Evolutionary conservation across 2,113 vertebrate species (phyloP), one percentile per base, ranked within the genome.

Genomic region (Xiphias gladius): DNA sequence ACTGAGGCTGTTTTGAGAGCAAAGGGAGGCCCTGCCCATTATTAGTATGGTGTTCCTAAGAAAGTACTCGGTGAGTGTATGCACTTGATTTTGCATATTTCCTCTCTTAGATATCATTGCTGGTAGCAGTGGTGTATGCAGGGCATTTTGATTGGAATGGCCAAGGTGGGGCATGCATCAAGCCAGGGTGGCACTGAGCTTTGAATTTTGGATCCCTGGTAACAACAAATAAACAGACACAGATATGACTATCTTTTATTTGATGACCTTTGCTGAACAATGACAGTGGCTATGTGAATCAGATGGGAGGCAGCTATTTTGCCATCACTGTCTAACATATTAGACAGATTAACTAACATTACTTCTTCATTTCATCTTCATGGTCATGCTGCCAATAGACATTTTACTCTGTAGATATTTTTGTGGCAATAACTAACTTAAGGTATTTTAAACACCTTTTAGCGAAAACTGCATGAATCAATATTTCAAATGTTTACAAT

Each of bases 151-250:
- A 26, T 64, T 0, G 0, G 30, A 62, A 22, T 73, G 57, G 24
- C 28, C 28, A 37, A 81, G 52, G 62, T 67, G 26, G 61, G 26
- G 65, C 28, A 54, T 64, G 50, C 16, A 7, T 43, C 35, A 61
- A 62, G 37, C 35, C 28, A 58, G 52, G 76, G 66, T 50, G 66
- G 28, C 68, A n/a, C 28, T 50, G 52, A 75, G 71, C 20, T 39
- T 65, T n/a, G 24, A 64, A 19, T 43, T 30, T 28, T 69, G 55
- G 57, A 58, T 24, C 35, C 4, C 7, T 64, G 55, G 71, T 73
- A 87, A 26, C 24, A 37, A 22, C 54, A 12, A 55, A 57, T 73
- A 63, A 83, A 83, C 61, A 74, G 24, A 55, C 58, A 72, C 24
- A 66, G 24, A 72, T 37, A 43, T 24, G 5, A 8, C 28, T 19